Evolutionary conservation across 2,113 vertebrate genomes (phyloP).

Genomic region (Prunella himalayana): DNA sequence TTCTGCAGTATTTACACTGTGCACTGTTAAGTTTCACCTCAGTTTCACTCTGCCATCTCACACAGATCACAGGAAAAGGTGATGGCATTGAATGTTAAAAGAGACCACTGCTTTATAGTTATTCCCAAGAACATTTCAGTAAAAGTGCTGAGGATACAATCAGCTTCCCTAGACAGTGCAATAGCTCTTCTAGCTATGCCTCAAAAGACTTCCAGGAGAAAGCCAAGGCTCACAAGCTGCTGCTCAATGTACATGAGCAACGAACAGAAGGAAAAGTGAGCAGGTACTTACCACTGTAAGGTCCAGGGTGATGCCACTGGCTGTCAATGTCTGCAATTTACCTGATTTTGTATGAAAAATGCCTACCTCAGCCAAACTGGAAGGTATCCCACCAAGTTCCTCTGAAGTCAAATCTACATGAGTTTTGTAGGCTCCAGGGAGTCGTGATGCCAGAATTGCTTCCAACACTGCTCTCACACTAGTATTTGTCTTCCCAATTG

Average conservation of each 20-base stretch:
- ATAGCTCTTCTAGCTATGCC: not conserved
- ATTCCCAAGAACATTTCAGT: not conserved
- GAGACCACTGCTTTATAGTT: not conserved
- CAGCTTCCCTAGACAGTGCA: not conserved
- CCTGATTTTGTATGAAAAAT: not conserved
- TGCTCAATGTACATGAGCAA: not conserved
- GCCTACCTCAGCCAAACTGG: not conserved
- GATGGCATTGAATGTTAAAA: not conserved
- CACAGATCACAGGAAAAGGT: not conserved
- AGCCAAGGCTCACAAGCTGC: not conserved
- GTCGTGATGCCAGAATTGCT: not conserved
- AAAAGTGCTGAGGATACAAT: not conserved
- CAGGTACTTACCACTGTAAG: not conserved
- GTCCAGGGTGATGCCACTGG: not conserved
- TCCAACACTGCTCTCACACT: not conserved
- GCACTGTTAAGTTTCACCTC: not conserved
- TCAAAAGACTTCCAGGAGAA: not conserved
- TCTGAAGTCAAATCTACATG: not conserved
- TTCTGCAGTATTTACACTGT: not conserved
- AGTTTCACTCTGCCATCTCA: not conserved
- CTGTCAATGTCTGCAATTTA: not conserved
- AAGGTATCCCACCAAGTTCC: not conserved
- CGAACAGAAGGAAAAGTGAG: not conserved
- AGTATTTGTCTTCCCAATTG: not conserved
- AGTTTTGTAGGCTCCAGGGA: not conserved